Conservation (phyloP, 2,888 invertebrate genomes). For the Thymelicus sylvestris region DNA sequence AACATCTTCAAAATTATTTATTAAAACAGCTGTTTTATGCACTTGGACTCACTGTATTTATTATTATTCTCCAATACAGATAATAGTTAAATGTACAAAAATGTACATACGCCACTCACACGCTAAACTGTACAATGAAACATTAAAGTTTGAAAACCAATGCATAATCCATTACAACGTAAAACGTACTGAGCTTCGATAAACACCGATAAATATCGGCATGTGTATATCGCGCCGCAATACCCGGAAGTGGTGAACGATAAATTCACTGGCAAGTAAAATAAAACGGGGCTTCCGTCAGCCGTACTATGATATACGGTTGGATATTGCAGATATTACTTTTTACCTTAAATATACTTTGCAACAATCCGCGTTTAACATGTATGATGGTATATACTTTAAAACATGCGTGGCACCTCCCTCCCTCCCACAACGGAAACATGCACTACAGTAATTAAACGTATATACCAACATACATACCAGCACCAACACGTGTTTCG, state of each 20-base stretch:
- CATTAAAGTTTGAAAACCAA: slow-evolving; percentile 9
- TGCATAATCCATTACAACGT: slow-evolving; percentile 11
- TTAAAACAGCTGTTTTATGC: no score
- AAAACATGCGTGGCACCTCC: no score
- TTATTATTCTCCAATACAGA: no score
- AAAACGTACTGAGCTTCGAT: slow-evolving; percentile 9
- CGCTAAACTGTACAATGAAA: background rate
- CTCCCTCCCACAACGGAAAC: no score
- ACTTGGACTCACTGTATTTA: no score
- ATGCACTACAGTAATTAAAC: no score
- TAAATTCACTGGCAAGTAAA: slow-evolving; percentile 40
- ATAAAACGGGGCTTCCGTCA: slow-evolving; percentile 37
- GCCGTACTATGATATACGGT: slow-evolving; percentile 23
- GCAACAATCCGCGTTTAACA: no score
- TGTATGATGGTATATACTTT: no score
- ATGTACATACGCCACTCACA: background rate
- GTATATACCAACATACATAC: no score
- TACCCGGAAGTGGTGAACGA: slow-evolving; percentile 39
- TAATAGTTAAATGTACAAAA: no score
- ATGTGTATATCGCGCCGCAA: slow-evolving; percentile 27
- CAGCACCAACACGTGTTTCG: no score
- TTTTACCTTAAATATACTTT: slow-evolving; percentile 7
- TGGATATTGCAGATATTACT: slow-evolving; percentile 22
- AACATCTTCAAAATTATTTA: no score
- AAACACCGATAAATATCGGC: slow-evolving; percentile 27